Conservation (phyloP, 1,140 invertebrate genomes). For the Triops longicaudatus region DNA sequence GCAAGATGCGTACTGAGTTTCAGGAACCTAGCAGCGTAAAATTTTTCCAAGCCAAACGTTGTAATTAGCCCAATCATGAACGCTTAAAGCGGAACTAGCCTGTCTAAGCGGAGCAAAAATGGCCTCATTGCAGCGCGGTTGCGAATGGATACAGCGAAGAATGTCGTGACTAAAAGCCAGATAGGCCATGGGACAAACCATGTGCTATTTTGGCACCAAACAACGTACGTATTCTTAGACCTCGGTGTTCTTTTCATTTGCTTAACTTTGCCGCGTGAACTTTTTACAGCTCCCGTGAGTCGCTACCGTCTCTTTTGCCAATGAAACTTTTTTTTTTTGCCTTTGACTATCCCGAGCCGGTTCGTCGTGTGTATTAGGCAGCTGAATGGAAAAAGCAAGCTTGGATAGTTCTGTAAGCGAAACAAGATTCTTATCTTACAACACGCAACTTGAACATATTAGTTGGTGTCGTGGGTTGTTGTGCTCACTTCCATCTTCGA, state of each 20-base stretch:
- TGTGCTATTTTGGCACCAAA: conserved; percentile 28
- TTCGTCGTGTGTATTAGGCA: no score
- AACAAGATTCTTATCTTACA: no score
- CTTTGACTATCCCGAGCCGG: no score
- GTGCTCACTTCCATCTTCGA: neutral
- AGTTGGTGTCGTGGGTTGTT: neutral
- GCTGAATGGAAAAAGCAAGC: no score
- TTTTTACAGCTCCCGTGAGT: neutral
- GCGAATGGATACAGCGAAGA: neutral
- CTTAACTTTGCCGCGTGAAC: neutral
- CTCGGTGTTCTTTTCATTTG: neutral
- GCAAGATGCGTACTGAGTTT: neutral
- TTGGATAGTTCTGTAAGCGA: no score
- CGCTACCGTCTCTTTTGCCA: no score
- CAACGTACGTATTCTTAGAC: conserved; percentile 25
- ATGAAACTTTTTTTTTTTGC: neutral
- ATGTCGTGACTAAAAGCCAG: conserved; percentile 13
- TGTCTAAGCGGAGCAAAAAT: neutral
- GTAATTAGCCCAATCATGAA: neutral
- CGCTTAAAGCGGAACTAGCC: neutral
- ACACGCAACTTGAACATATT: no score
- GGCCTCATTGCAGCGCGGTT: neutral
- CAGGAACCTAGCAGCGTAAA: neutral
- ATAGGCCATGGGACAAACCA: conserved; percentile 29
- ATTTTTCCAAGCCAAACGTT: neutral